phyloP scores from a whole-genome alignment of 1,140 invertebrate species.

The Scylla paramamosain region DNA sequence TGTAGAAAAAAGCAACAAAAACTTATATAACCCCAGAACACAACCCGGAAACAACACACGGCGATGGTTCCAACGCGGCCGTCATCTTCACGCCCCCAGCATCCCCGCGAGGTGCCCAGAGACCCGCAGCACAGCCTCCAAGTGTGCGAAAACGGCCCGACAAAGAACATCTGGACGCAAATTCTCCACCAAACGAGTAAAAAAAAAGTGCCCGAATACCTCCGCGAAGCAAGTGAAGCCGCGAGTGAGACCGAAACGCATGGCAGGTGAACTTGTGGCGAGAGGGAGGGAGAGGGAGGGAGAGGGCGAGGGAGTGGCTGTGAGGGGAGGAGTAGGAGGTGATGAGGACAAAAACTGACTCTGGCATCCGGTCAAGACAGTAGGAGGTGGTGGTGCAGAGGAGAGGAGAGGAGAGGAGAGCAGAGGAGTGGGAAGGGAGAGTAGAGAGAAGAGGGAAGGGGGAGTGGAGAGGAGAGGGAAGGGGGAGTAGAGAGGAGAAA shows the following conservation, averaged over 20 bases:
- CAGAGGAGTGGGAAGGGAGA: neutral
- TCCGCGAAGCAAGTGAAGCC: neutral
- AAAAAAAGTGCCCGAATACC: neutral
- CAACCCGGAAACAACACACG: neutral
- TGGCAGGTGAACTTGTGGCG: neutral
- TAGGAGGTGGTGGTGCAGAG: neutral
- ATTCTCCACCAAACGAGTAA: neutral
- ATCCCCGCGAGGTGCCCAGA: neutral
- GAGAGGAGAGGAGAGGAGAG: neutral
- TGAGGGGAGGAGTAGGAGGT: neutral
- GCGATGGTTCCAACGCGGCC: neutral
- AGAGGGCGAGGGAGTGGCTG: slow-evolving; percentile 6
- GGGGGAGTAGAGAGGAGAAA: neutral
- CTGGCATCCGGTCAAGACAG: slow-evolving; percentile 10
- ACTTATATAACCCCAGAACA: neutral
- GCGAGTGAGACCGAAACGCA: neutral
- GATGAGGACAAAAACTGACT: slow-evolving; percentile 8
- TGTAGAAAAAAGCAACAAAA: neutral
- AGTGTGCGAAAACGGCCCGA: neutral
- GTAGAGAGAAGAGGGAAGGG: neutral
- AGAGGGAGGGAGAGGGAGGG: slow-evolving; percentile 26
- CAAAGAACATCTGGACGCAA: neutral
- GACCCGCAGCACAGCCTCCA: neutral
- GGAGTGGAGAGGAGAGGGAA: neutral
- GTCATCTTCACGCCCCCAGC: neutral